Base-by-base conservation (phyloP, 2,888 invertebrate genomes). In the Linnaemya tessellans region DNA sequence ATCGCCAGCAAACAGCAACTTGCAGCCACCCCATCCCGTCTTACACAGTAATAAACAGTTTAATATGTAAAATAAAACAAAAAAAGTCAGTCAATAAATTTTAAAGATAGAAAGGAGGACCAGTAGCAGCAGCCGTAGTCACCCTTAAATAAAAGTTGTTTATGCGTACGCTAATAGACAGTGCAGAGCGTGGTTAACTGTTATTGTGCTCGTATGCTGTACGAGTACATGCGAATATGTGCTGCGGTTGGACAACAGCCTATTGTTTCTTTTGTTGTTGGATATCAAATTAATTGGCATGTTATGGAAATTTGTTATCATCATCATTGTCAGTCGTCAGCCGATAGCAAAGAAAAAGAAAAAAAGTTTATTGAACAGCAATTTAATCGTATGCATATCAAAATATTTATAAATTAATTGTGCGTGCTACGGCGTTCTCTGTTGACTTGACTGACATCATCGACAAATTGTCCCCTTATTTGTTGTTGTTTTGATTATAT, bases 281-380 rank as follows among this genome's bases (percentile, higher is more conserved):
- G 60, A 84, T 62, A 82, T 79, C 70, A 82, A 80, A 82, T 85
- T 85, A 85, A 82, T 82, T 82, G 85, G 68, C 79, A 75, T 85
- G 82, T 82, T 85, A 85, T 85, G 82, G 85, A 82, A 85, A 85
- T 85, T 82, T 79, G 85, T 79, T 73, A 82, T 85, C 85, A 79
- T 82, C 74, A 80, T 67, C 73, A 80, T 80, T 74, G 51, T 74
- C 80, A 49, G 65, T n/a, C n/a, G n/a, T n/a, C 73, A 67, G 51
- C 60, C 30, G 58, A 49, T 43, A 64, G 18, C 15, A 20, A 25
- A 30, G 30, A 30, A 30, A 30, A 30, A 30, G 5, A 30, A 30
- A 2, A 38, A 22, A 38, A 41, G n/a, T 56, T 20, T 46, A 67
- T 46, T 22, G 43, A 68, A 68, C 41, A 70, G 22, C 51, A 67